phyloP scores from a whole-genome alignment of 2,113 vertebrate species.

The Gopherus flavomarginatus region DNA sequence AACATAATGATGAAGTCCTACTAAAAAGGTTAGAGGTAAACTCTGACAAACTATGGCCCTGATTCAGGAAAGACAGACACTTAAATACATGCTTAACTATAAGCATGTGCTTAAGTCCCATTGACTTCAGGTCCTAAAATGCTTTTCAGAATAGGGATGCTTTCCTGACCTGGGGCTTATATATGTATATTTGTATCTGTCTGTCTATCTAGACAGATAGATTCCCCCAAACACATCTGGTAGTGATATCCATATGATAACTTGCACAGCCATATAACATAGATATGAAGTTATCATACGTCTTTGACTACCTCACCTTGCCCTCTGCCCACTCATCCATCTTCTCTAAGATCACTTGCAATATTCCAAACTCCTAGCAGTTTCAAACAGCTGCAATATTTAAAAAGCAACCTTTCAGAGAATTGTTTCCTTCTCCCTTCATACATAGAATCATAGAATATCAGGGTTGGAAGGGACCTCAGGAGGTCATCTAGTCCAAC shows the following conservation, averaged over 20 bases:
- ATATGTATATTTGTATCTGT: not conserved
- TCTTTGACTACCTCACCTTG: not conserved
- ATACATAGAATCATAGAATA: not conserved
- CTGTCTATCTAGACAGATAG: not conserved
- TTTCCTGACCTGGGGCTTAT: not conserved
- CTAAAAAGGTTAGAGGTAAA: not conserved
- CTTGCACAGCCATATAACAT: not conserved
- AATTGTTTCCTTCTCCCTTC: not conserved
- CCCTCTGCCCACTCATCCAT: not conserved
- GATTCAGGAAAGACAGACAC: fast-evolving
- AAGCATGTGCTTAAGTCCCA: not conserved
- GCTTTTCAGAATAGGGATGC: not conserved
- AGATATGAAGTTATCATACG: not conserved
- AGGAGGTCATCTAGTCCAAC: no score
- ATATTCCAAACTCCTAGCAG: not conserved
- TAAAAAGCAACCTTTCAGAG: not conserved
- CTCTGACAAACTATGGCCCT: not conserved
- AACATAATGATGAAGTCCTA: not conserved
- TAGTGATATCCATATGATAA: not conserved
- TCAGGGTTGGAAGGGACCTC: no score
- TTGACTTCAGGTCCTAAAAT: not conserved
- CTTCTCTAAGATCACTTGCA: not conserved
- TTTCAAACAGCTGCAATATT: not conserved
- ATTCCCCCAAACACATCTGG: not conserved
- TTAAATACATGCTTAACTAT: not conserved